These are phyloP conservation scores for Channallabes apus DNA, from an alignment of 2,797 vertebrate species.

Conservation along the genomic window DNA sequence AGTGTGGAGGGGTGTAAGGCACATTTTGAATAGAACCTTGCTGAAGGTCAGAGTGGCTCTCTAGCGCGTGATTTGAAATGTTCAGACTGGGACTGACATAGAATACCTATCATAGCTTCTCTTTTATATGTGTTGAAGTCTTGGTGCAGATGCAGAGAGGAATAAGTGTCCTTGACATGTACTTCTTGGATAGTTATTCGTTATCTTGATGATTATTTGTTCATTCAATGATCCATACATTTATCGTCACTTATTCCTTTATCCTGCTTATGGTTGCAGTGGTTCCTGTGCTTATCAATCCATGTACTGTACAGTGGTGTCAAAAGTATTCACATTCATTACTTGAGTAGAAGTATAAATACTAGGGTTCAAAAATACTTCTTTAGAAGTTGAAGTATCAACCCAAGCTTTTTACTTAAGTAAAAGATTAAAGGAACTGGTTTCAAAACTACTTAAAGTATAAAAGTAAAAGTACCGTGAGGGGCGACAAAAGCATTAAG, in stretches of 20 bases:
- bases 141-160: neutral
- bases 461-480: no score
- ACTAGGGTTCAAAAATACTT: no score
- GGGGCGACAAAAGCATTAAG: no score
- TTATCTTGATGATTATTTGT: neutral
- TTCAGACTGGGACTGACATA: neutral
- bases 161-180: neutral
- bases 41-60: neutral
- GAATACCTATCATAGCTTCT: neutral
- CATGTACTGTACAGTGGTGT: no score
- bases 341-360: no score
- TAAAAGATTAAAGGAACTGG: no score
- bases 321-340: no score
- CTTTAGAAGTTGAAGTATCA: no score
- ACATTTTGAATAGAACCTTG: constrained; percentile 4
- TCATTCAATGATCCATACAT: neutral
- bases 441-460: no score
- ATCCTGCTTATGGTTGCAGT: neutral
- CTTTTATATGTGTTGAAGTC: neutral
- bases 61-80: neutral
- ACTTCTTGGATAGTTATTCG: neutral
- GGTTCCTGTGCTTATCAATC: neutral
- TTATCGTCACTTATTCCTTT: neutral
- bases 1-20: neutral
- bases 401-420: no score